Conservation (phyloP, 2,113 vertebrate species). For the Oreochromis niloticus region DNA sequence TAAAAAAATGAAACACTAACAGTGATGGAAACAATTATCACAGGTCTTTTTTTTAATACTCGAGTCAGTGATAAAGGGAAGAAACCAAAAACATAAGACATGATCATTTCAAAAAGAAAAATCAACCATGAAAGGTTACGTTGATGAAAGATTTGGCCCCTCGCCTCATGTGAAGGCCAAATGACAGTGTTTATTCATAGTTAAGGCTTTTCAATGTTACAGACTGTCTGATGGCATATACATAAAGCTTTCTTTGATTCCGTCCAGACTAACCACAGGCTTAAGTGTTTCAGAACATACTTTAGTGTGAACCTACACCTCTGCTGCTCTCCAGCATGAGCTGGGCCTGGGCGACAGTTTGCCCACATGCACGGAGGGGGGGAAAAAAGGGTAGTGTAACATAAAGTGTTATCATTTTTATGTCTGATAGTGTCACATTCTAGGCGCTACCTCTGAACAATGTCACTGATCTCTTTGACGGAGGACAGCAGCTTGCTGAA, state of each 20-base stretch:
- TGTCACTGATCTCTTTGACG: constrained; percentile 95
- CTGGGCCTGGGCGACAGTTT: neutral
- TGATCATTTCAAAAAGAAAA: constrained; percentile 39
- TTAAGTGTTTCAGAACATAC: constrained; percentile 26
- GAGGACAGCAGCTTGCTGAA: constrained; percentile 95
- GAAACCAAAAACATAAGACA: constrained; percentile 19
- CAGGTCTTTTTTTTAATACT: constrained; percentile 1
- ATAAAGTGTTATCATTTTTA: constrained; percentile 8
- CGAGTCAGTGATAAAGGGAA: neutral
- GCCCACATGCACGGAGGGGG: neutral
- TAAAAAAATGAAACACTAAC: neutral
- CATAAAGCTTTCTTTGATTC: constrained; percentile 10
- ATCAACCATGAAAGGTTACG: constrained; percentile 49
- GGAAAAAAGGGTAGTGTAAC: neutral
- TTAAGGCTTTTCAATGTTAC: constrained; percentile 35
- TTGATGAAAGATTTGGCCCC: constrained; percentile 39
- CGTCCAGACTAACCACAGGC: constrained; percentile 46
- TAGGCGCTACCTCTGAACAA: constrained; percentile 93
- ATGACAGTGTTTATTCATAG: constrained; percentile 44
- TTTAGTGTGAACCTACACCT: neutral
- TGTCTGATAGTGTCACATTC: neutral
- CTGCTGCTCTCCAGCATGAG: neutral
- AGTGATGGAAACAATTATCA: constrained; percentile 12
- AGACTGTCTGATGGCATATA: neutral
- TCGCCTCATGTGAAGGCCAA: neutral